Evolutionary conservation across 2,113 vertebrate genomes (phyloP).

Genomic region (Dasyurus viverrinus): DNA sequence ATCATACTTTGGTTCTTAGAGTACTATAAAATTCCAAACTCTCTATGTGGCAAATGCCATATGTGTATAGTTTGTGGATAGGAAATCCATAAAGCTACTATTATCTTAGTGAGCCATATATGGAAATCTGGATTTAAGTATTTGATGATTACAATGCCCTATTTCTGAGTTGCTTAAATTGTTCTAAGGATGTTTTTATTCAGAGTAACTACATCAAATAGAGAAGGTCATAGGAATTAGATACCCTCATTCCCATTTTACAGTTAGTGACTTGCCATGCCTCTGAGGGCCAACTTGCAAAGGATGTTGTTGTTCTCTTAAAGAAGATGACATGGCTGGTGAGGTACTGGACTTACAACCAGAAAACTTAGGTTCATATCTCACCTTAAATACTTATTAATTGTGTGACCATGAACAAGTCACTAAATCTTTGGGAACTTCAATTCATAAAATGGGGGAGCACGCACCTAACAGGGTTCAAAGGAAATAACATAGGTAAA

Average conservation of each 20-base stretch:
- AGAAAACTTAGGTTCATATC: neutral
- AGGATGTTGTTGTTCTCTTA: neutral
- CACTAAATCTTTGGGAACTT: neutral
- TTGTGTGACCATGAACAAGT: neutral
- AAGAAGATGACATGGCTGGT: neutral
- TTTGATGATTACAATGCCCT: neutral
- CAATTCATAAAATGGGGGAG: neutral
- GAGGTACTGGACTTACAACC: neutral
- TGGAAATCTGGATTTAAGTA: no score
- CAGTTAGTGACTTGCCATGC: neutral
- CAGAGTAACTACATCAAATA: neutral
- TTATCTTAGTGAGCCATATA: neutral
- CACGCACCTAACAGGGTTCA: neutral
- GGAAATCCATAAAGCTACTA: neutral
- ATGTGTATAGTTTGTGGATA: slow-evolving; percentile 8
- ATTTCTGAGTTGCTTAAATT: neutral
- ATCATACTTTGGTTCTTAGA: neutral
- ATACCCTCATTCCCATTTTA: neutral
- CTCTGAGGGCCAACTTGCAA: neutral
- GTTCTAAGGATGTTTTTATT: neutral
- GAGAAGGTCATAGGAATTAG: neutral
- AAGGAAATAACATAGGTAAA: neutral
- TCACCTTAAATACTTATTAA: neutral
- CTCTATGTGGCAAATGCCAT: neutral
- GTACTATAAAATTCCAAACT: neutral